Conservation (phyloP, 1,140 invertebrate species). For the Melitaea cinxia region DNA sequence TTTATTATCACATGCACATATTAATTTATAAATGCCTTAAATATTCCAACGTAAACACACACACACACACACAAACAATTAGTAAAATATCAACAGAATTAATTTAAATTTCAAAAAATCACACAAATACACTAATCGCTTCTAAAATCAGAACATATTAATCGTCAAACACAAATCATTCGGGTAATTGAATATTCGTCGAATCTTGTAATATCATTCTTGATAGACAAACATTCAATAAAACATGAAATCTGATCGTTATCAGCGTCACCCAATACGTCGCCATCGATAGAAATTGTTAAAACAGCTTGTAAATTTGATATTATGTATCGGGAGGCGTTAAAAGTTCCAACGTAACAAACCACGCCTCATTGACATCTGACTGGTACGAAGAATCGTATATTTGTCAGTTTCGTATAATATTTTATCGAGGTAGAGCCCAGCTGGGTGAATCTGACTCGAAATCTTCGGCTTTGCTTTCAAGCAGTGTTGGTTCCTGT, state of each 20-base stretch:
- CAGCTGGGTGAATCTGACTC: no score
- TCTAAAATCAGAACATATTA: not conserved
- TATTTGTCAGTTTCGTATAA: not conserved
- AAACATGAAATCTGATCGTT: slow-evolving; percentile 41
- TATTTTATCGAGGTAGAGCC: no score
- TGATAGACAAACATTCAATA: slow-evolving; percentile 40
- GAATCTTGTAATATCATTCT: not conserved
- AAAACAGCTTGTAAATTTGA: slow-evolving; percentile 19
- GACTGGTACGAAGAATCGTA: not conserved
- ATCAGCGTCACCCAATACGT: slow-evolving; percentile 32
- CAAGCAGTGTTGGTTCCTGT: no score
- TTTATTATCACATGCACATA: no score
- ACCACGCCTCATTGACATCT: not conserved
- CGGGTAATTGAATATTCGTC: not conserved
- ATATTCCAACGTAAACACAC: no score
- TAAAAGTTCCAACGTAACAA: slow-evolving; percentile 7
- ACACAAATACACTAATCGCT: no score
- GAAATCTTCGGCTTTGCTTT: no score
- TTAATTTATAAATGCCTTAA: no score
- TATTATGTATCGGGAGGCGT: slow-evolving; percentile 13
- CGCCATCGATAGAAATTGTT: slow-evolving; percentile 10
- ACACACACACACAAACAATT: no score
- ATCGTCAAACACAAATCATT: not conserved
- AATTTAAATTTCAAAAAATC: no score
- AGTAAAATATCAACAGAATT: no score